Evolutionary conservation across 1,140 invertebrate species (phyloP), one percentile per base, ranked within the genome.

Genomic region (Mylabris phalerata): DNA sequence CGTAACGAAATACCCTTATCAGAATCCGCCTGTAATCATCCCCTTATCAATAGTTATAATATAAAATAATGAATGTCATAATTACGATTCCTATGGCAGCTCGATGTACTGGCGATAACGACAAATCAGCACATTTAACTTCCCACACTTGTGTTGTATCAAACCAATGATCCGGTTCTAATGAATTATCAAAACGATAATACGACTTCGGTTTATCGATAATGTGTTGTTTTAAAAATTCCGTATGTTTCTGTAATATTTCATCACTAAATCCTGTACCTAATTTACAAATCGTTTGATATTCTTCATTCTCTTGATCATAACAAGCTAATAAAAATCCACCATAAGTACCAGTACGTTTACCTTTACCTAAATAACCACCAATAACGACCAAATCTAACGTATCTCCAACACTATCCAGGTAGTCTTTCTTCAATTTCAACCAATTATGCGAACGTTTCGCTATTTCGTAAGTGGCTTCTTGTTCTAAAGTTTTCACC

Each of bases 221-320:
- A 4, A 90, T 71, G 63, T 92, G 86, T 6, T 87, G 76, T 61
- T 93, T 86, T 3, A 99, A 82, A 59, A 85, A 84, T 74, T 87
- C 84, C 0, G 87, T 83, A 71, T 95, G 88, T 9, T 77, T 79
- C 47, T 86, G 80, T 11, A 99, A 78, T 70, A 91, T 86, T 55
- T 97, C 94, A 75, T 99, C 97, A 56, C 83, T 89, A 73, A 99
- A 98, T 49, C 97, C 98, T 47, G 97, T 99, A 50, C 97, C 97
- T 76, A 99, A 90, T 77, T 95, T 95, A 71, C 92, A 95, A 62
- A 95, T 84, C 50, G 84, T 83, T 72, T 99, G 95, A 79, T 90
- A 99, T 72, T 95, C 88, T 72, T 99, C 98, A 73, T 86, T 88
- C 41, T 92, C 86, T 27, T 84, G 80, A 76, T 99, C 94, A 75